Base-by-base conservation (phyloP, 2,113 vertebrate genomes). In the Ciconia stormi region DNA sequence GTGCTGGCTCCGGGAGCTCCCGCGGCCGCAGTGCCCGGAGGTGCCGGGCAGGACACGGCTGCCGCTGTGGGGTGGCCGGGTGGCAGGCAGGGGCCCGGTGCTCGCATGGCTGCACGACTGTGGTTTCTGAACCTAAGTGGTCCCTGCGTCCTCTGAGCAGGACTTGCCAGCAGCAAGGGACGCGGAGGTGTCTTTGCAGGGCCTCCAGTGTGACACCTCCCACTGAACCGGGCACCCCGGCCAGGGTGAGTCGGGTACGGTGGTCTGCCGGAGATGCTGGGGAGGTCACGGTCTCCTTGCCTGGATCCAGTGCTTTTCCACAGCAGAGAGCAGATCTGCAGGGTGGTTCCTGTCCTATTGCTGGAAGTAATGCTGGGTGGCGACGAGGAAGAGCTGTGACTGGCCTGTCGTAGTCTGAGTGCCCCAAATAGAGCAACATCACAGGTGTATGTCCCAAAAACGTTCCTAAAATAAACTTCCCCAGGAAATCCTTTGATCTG, bases 31-130 rank as follows among this genome's bases (percentile, higher is more conserved):
- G 52, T 21, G 59, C 58, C 4, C 0, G 1, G 29, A 47, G 29
- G 53, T 9, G 65, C 59, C 7, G 55, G 23, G 52, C 70, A 61
- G 85, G 49, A 65, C 6, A 2, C 0, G 0, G 38, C 58, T 29
- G 27, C 5, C 0, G 2, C 53, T n/a, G 71, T 2, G 2, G 78
- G 4, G 49, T 1, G 1, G 78, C 30, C 4, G 8, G 11, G 63
- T 2, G 0, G 73, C 26, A 4, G 3, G 67, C 0, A 0, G 62
- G 58, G 76, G 44, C 26, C 70, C 4, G 0, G 3, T 12, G 29
- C 42, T 74, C 12, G 4, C 69, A 10, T 2, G 11, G 50, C 67
- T 46, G 72, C 0, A 0, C 3, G 5, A 11, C 40, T 44, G 52
- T 7, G 2, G 49, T 8, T 56, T 49, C 92, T 27, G 38, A 42